Percentiles rank a stretch among this genome's conserved stretches.
phyloP scores from a whole-genome alignment of 2,113 vertebrate species.

The Xerus inauris region DNA sequence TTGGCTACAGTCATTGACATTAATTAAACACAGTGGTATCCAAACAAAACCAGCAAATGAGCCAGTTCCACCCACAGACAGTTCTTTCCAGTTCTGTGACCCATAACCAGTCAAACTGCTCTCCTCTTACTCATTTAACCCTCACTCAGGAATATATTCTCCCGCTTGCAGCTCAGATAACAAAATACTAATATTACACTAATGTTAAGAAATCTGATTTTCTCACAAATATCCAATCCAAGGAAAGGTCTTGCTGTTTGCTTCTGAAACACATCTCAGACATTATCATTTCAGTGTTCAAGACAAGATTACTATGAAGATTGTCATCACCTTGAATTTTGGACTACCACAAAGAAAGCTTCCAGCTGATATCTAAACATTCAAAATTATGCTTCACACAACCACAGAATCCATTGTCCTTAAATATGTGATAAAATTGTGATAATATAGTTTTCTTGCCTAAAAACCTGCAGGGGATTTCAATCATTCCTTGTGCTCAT shows the following conservation, averaged over 20 bases:
- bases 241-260: neutral
- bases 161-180: neutral
- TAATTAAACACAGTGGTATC: conserved; percentile 7
- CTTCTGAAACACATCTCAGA: neutral
- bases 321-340: neutral
- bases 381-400: neutral
- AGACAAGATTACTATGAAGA: neutral
- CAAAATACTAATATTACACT: neutral
- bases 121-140: neutral
- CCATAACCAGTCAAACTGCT: neutral
- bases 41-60: neutral
- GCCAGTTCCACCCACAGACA: neutral
- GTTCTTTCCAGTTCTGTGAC: neutral
- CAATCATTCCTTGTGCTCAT: neutral
- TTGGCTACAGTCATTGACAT: neutral
- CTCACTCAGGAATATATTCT: neutral
- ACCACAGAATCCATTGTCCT: neutral
- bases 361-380: neutral
- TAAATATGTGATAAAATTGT: neutral
- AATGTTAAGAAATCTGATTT: neutral
- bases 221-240: neutral
- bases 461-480: neutral
- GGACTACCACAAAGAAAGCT: neutral
- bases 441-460: neutral
- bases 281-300: neutral